Conservation (phyloP, 2,888 invertebrate species). For the Drosophila neutralis region DNA sequence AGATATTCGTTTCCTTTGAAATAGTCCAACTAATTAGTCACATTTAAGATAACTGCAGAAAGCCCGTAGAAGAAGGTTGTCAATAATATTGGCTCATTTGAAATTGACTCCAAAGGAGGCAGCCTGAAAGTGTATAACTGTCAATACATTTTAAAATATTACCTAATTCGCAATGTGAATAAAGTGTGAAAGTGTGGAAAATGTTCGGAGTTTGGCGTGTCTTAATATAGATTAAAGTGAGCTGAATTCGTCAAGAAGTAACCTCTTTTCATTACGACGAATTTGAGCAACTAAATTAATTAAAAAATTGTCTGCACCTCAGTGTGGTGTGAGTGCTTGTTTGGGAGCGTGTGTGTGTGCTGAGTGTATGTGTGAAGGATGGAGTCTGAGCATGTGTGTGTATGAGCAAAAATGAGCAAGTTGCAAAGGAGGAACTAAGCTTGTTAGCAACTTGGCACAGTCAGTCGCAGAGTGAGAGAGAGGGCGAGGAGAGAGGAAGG, state of each 20-base stretch:
- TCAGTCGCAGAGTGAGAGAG: constrained; percentile 28
- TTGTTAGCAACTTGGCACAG: constrained; percentile 74
- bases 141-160: no score
- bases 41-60: not conserved
- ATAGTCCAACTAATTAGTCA: not conserved
- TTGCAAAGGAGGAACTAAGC: constrained; percentile 68
- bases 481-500: not conserved
- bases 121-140: not conserved
- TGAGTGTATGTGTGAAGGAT: constrained; percentile 6
- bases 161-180: not conserved
- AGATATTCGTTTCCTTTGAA: not conserved
- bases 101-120: not conserved
- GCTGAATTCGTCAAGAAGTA: constrained; percentile 27
- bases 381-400: not conserved
- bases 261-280: constrained; percentile 33
- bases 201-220: not conserved
- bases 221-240: constrained; percentile 7
- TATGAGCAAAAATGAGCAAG: constrained; percentile 49
- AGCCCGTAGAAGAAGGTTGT: not conserved
- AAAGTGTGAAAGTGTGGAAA: not conserved
- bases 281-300: constrained; percentile 67
- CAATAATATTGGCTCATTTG: not conserved
- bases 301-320: constrained; percentile 56
- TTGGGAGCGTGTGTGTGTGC: constrained; percentile 1
- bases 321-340: constrained; percentile 15